Conservation (phyloP, 2,797 vertebrate genomes). For the Huso huso region DNA sequence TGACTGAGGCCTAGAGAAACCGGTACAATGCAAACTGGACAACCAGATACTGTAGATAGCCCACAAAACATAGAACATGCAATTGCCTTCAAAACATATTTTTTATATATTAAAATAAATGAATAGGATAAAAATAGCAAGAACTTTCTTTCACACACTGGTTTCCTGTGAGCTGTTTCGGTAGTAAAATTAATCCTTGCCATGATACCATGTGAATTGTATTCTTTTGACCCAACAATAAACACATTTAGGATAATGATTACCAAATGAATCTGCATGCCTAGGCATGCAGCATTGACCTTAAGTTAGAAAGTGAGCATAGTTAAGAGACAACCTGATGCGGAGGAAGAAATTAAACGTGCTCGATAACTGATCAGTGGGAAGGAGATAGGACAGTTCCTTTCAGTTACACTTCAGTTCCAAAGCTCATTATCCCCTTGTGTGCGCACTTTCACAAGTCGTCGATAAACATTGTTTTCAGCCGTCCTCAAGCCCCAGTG, state of each 20-base stretch:
- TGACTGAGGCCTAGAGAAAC: too few species aligned
- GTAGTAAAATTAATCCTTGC: too few species aligned
- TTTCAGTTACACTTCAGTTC: slow-evolving; percentile 98
- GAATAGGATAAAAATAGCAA: too few species aligned
- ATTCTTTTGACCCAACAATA: too few species aligned
- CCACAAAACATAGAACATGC: too few species aligned
- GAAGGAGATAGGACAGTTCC: slow-evolving; percentile 98
- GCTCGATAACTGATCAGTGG: slow-evolving; percentile 92
- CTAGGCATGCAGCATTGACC: slow-evolving; percentile 8
- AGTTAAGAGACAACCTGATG: slow-evolving; percentile 66
- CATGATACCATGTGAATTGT: too few species aligned
- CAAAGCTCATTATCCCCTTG: slow-evolving; percentile 92
- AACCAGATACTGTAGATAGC: too few species aligned
- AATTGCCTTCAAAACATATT: too few species aligned
- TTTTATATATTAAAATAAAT: too few species aligned
- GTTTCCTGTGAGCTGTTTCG: too few species aligned
- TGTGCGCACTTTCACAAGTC: slow-evolving; percentile 83
- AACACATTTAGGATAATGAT: slow-evolving; percentile 5
- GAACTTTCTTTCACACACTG: too few species aligned
- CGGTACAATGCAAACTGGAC: too few species aligned
- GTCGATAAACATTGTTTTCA: slow-evolving; percentile 96
- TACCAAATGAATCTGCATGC: background rate
- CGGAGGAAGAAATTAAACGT: slow-evolving; percentile 82
- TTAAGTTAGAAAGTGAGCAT: slow-evolving; percentile 35
- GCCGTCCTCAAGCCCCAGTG: slow-evolving; percentile 52